Evolutionary conservation across 2,888 invertebrate species (phyloP), one percentile per base, ranked within the genome.

Genomic region (Rhodophaea formosa): DNA sequence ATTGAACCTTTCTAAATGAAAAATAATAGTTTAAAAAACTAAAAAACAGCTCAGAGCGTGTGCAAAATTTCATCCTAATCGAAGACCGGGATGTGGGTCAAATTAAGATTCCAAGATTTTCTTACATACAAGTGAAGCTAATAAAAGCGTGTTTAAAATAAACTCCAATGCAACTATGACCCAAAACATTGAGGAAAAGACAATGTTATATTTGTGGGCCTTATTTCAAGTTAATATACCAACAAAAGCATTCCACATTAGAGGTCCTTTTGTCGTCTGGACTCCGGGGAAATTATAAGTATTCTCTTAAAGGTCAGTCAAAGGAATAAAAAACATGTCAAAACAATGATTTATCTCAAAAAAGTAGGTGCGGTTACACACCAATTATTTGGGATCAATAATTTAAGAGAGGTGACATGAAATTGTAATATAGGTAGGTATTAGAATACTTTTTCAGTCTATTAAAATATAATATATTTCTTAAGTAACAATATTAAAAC

Each of bases 211-310:
- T 35, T 35, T 35, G 35, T 35, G 12, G 10, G 12, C 10, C 0
- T 35, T 35, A 10, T 35, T 35, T 12, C 35, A 3, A 35, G 35
- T 10, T 10, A 32, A 35, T 10, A 35, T 35, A 35, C 35, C 35
- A 35, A 35, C 35, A 3, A 35, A 12, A 35, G 8, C 35, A 35
- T 35, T 35, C 35, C 35, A 35, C 35, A 35, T 12, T 35, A 35
- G 35, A 8, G 35, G 30, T 49, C 29, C 30, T 49, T 49, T 30
- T 49, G 47, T 51, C 8, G 47, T 23, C 12, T 45, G 60, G 57
- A 61, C 72, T 60, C 67, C 57, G 35, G 69, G 68, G 68, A 71
- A 71, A 72, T 74, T 69, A 66, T 56, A 58, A 61, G 56, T 63
- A 61, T 57, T 42, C 57, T 55, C 14, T 45, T 56, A 59, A 53